These are phyloP conservation scores for Pagetopsis macropterus DNA, from an alignment of 2,797 vertebrate species.

Conservation along the genomic window DNA sequence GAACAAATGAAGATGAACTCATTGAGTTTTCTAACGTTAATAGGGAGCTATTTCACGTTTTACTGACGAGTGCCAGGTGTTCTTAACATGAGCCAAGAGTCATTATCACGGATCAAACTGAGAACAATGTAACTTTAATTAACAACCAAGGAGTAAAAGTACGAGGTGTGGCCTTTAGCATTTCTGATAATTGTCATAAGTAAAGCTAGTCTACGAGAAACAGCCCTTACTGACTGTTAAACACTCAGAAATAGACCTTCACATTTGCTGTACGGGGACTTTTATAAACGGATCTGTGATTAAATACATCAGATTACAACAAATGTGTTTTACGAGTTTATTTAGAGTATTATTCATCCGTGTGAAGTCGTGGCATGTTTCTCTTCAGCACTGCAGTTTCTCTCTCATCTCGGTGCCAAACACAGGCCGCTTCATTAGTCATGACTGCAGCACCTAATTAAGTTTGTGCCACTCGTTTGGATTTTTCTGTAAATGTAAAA, in stretches of 20 bases:
- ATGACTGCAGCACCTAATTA: conserved; percentile 79
- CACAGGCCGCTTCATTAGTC: conserved; percentile 75
- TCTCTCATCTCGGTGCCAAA: conserved; percentile 69
- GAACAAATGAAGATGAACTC: conserved; percentile 44
- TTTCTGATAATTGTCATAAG: conserved; percentile 49
- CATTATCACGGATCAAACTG: conserved; percentile 68
- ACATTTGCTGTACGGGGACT: conserved; percentile 19
- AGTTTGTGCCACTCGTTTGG: conserved; percentile 73
- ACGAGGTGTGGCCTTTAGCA: conserved; percentile 45
- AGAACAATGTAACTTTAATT: conserved; percentile 55
- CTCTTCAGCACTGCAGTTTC: conserved; percentile 51
- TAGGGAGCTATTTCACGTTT: conserved; percentile 60
- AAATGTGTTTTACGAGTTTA: conserved; percentile 42
- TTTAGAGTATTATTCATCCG: conserved; percentile 57
- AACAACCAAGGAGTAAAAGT: conserved; percentile 62
- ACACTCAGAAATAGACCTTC: conserved; percentile 36
- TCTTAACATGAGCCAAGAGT: conserved; percentile 60
- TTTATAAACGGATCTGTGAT: conserved; percentile 23
- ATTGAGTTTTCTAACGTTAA: conserved; percentile 58
- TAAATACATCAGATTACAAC: conserved; percentile 43
- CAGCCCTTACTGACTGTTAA: conserved; percentile 42
- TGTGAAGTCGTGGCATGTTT: conserved; percentile 63
- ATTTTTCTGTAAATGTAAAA: conserved; percentile 79
- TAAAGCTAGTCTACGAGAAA: conserved; percentile 44
- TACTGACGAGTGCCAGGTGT: conserved; percentile 75